These are phyloP conservation scores for Pristionchus pacificus DNA, from an alignment of 1,140 invertebrate species.

Conservation along the genomic window DNA sequence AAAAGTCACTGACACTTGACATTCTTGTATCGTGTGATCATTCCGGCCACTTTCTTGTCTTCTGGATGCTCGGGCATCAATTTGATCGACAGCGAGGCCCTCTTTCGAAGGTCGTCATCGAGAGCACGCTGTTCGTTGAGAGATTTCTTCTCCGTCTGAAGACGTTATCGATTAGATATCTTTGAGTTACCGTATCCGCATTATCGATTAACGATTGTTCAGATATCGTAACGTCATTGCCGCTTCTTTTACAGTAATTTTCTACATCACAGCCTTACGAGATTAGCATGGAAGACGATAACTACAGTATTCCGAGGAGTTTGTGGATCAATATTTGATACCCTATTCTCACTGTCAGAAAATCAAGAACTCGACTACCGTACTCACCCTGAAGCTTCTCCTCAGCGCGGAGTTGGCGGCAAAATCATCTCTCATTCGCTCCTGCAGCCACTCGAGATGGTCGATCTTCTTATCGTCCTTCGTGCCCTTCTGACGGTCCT, in stretches of 20 bases:
- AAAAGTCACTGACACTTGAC: conserved; percentile 36
- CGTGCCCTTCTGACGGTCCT: conserved; percentile 47
- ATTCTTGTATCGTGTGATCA: conserved; percentile 39
- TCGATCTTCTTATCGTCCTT: conserved; percentile 42
- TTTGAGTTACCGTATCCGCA: too few relatives aligned
- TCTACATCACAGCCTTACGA: too few relatives aligned
- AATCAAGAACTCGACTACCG: not conserved
- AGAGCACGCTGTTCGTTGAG: conserved; percentile 39
- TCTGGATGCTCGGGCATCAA: conserved; percentile 48
- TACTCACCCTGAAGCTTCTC: conserved; percentile 44
- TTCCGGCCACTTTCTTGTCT: conserved; percentile 42
- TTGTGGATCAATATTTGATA: too few relatives aligned
- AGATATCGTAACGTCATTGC: too few relatives aligned
- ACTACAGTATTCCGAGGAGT: too few relatives aligned
- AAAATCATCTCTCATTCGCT: conserved; percentile 52
- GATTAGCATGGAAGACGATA: not conserved
- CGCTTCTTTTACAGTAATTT: too few relatives aligned
- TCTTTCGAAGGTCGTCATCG: conserved; percentile 40
- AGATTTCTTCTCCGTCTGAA: conserved; percentile 48
- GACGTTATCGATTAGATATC: too few relatives aligned
- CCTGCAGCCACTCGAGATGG: conserved; percentile 48
- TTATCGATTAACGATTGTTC: too few relatives aligned
- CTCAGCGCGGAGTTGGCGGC: conserved; percentile 45
- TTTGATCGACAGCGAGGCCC: conserved; percentile 39
- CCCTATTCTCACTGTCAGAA: not conserved